Conservation (phyloP, 2,797 vertebrate species). For the Acanthis flammea region DNA sequence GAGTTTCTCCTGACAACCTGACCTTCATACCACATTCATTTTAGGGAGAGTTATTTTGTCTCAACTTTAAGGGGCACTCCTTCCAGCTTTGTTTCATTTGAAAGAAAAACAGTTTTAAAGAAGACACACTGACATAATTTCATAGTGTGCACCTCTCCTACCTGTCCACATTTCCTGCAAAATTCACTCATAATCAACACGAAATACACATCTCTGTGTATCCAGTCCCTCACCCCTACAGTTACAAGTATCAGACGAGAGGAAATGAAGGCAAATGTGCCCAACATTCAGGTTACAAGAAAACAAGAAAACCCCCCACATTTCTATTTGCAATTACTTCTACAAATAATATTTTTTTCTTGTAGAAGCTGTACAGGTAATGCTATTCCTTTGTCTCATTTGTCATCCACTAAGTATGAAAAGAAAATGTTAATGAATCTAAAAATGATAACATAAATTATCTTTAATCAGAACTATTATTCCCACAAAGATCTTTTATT, state of each 20-base stretch:
- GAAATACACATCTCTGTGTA: background rate
- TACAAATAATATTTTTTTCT: background rate
- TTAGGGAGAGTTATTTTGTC: background rate
- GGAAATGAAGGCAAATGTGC: background rate
- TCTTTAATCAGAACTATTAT: background rate
- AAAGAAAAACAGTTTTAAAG: background rate
- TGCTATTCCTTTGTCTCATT: background rate
- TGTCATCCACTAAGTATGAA: background rate
- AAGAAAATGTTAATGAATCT: background rate
- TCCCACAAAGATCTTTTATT: background rate
- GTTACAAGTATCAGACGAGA: background rate
- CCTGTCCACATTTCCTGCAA: background rate
- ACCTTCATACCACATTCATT: background rate
- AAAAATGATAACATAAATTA: background rate
- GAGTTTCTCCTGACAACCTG: background rate
- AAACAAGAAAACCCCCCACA: background rate
- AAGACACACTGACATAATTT: background rate
- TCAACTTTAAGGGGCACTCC: background rate
- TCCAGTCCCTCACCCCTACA: background rate
- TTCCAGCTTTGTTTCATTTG: background rate
- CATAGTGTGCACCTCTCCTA: background rate
- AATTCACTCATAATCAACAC: background rate
- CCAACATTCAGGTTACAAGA: background rate
- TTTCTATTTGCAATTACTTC: background rate
- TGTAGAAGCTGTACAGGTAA: background rate